phyloP scores from a whole-genome alignment of 2,113 vertebrate species.

The Litocranius walleri region DNA sequence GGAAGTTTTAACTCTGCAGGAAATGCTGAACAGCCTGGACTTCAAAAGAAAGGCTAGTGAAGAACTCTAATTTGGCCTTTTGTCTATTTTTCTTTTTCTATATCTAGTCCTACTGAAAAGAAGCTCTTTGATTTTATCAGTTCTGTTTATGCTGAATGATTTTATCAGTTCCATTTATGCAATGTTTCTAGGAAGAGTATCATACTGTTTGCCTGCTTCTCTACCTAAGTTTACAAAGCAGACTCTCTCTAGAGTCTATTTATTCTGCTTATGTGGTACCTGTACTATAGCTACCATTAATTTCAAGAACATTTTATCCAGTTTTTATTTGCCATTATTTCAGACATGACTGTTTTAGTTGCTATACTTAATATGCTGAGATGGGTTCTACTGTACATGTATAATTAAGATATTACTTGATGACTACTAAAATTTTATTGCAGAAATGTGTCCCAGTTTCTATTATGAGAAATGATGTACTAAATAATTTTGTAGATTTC shows the following conservation, averaged over 20 bases:
- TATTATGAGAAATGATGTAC: not conserved
- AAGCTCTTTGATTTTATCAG: not conserved
- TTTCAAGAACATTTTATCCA: not conserved
- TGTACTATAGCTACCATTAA: not conserved
- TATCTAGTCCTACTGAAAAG: not conserved
- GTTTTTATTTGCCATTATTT: conserved; percentile 5
- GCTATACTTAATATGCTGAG: not conserved
- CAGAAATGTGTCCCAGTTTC: conserved; percentile 1
- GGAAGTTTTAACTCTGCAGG: conserved; percentile 91
- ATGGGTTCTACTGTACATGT: not conserved
- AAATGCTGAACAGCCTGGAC: conserved; percentile 95
- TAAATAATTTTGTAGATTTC: conserved; percentile 7
- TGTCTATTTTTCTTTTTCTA: not conserved
- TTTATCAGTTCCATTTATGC: not conserved
- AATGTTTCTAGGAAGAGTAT: not conserved
- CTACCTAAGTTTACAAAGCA: not conserved
- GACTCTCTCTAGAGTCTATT: not conserved
- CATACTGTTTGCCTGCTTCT: not conserved
- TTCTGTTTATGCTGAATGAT: not conserved
- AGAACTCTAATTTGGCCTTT: not conserved
- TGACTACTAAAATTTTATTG: not conserved
- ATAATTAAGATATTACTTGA: not conserved
- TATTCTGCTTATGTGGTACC: not conserved
- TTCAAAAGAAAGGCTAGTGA: conserved; percentile 92
- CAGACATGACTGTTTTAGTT: not conserved